Conservation (phyloP, 2,113 vertebrate species). For the Glaucomys volans region DNA sequence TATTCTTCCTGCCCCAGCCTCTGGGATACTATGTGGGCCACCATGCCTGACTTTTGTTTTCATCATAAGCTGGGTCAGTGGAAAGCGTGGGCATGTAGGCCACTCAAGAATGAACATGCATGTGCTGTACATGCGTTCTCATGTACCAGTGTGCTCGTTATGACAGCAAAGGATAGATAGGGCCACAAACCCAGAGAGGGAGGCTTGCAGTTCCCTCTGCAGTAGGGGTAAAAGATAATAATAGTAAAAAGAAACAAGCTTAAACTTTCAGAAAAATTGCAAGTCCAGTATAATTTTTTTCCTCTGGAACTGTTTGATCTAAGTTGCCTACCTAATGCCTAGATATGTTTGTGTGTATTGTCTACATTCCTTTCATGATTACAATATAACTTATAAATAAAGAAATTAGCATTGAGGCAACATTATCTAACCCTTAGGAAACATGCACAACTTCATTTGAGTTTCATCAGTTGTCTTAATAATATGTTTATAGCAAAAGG, state of each 20-base stretch:
- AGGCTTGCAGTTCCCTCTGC: too few species aligned
- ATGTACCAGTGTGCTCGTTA: too few species aligned
- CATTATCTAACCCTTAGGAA: neutral
- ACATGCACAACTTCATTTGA: neutral
- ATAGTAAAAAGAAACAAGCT: neutral
- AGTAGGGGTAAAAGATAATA: too few species aligned
- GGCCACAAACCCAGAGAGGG: too few species aligned
- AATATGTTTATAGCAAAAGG: neutral
- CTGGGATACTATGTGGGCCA: too few species aligned
- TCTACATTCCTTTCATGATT: neutral
- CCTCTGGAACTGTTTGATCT: neutral
- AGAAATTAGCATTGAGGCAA: neutral
- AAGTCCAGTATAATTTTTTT: neutral
- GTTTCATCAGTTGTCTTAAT: neutral
- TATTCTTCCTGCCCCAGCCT: too few species aligned
- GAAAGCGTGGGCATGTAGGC: too few species aligned
- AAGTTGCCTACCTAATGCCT: neutral
- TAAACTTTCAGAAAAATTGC: constrained; percentile 13
- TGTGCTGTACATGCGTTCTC: too few species aligned
- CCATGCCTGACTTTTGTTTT: too few species aligned
- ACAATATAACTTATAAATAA: neutral
- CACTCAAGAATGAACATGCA: too few species aligned
- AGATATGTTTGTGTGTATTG: constrained; percentile 15
- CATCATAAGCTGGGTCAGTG: too few species aligned
- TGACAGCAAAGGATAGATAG: too few species aligned